Conservation (phyloP, 53 echinoderm and acorn worm genomes). For the Arbacia lixula region DNA sequence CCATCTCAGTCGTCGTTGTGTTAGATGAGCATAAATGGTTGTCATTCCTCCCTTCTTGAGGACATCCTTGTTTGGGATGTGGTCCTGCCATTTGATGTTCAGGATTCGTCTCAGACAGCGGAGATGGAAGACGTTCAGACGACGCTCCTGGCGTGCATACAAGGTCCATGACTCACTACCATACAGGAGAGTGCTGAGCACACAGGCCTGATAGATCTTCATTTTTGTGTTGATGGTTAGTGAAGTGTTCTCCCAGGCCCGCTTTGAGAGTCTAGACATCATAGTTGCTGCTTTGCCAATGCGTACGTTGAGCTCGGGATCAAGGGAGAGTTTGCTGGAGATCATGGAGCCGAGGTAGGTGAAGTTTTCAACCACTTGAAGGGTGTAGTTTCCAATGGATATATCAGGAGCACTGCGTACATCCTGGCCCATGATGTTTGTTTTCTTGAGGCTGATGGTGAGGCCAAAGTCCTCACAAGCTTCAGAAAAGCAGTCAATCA, state of each 20-base stretch:
- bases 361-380: constrained; percentile 45
- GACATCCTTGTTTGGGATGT: constrained; percentile 46
- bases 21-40: constrained; percentile 38
- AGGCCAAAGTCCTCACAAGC: constrained; percentile 72
- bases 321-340: constrained; percentile 48
- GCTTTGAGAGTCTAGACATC: neutral
- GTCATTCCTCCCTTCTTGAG: constrained; percentile 14
- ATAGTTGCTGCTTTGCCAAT: constrained; percentile 55
- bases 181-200: constrained; percentile 51
- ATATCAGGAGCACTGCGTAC: constrained; percentile 25
- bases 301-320: constrained; percentile 20
- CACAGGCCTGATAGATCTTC: constrained; percentile 25
- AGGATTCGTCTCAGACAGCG: constrained; percentile 34
- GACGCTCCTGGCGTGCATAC: constrained; percentile 32
- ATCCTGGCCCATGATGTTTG: constrained; percentile 50
- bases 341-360: constrained; percentile 65
- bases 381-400: constrained; percentile 25
- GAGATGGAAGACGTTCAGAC: constrained; percentile 41
- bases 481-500: constrained; percentile 48
- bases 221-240: constrained; percentile 49
- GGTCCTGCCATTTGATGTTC: constrained; percentile 56
- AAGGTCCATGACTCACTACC: constrained; percentile 39
- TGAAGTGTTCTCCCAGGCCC: constrained; percentile 46
- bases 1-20: constrained; percentile 51
- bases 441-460: constrained; percentile 79